Base-by-base conservation (phyloP, 2,888 invertebrate species). In the Tipula confusa region DNA sequence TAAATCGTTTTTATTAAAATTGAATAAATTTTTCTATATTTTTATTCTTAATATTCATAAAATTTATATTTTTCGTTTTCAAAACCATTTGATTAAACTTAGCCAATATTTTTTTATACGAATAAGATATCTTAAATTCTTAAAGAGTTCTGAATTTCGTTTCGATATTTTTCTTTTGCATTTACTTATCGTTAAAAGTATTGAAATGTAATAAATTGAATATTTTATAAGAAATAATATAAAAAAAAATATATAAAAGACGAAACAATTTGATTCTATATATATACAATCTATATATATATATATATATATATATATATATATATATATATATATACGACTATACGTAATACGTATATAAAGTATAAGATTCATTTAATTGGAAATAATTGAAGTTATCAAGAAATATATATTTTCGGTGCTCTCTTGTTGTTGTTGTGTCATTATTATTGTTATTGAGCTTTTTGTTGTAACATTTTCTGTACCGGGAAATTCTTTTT, bases 381-480 rank as follows among this genome's bases (percentile, higher is more conserved):
- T 64, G 64, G 64, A 64, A 64, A 64, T 64, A 64, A 64, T 64
- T 64, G 64, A 64, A 64, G 64, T 64, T 64, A 64, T 64, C 64
- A 64, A 64, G 64, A 64, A 64, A 64, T 64, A 64, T 64, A 24
- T 64, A 64, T 64, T 64, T 24, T 64, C n/a, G n/a, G 3, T n/a
- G n/a, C n/a, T n/a, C n/a, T n/a, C n/a, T n/a, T 64, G 24, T 64
- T 64, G 24, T 64, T 64, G 24, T 64, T 24, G 18, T 64, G n/a
- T 24, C 64, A 24, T 64, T 48, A 48, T 24, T 64, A 24, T 64
- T 64, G 24, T 64, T 48, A 48, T 9, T 18, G 9, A 24, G 11
- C 64, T 24, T 64, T 64, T 64, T 64, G 64, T 64, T 24, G 64
- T 64, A 24, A 24, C 24, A 64, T 64, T 64, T 64, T 64, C 11